Conservation (phyloP, 2,797 vertebrate genomes). For the Xerus rutilus region DNA sequence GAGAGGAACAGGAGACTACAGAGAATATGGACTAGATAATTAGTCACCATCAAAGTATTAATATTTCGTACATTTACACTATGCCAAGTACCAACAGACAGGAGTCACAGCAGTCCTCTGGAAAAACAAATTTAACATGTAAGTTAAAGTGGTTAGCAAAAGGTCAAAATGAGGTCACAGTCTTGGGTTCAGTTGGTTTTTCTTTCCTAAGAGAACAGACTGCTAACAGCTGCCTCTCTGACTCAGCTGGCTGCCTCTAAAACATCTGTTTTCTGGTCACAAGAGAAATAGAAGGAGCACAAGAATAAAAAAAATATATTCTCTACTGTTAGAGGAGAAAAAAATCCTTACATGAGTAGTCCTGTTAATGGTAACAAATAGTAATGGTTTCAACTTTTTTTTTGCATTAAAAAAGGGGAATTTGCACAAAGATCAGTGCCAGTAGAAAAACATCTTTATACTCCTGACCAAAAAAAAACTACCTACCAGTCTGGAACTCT, state of each 20-base stretch:
- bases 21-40: neutral
- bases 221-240: constrained; percentile 55
- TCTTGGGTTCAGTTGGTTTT: constrained; percentile 8
- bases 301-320: neutral
- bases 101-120: neutral
- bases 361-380: neutral
- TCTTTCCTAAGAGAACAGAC: neutral
- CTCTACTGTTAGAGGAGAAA: neutral
- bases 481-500: neutral
- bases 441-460: neutral
- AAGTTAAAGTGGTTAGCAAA: constrained; percentile 55
- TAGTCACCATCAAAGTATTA: neutral
- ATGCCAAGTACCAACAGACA: neutral
- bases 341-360: constrained; percentile 15
- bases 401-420: neutral
- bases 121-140: constrained; percentile 52
- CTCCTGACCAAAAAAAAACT: neutral
- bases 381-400: neutral
- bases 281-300: neutral
- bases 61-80: neutral
- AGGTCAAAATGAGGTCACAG: constrained; percentile 49
- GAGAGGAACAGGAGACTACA: neutral
- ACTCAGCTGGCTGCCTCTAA: constrained; percentile 48
- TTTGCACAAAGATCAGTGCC: neutral
- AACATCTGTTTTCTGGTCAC: constrained; percentile 67